Percentiles rank a stretch among this genome's conserved stretches.
Conservation (phyloP, 2,113 vertebrate genomes). For the Dicaeum eximium region DNA sequence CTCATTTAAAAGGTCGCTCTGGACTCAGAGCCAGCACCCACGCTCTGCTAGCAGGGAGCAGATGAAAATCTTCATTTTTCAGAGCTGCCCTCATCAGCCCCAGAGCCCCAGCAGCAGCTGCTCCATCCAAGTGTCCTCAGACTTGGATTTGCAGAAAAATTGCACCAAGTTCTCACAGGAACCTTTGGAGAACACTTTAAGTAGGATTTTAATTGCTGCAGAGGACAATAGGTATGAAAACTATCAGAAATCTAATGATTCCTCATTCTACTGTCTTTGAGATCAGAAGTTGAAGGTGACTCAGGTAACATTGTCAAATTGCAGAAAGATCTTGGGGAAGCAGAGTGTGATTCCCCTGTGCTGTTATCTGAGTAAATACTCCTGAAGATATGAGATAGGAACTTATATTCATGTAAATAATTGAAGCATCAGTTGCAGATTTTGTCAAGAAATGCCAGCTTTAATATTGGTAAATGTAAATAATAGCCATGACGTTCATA, state of each 20-base stretch:
- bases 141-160: background rate
- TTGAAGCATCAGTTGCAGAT: background rate
- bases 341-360: rapidly evolving
- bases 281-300: background rate
- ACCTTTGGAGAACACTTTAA: background rate
- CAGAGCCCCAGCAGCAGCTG: background rate
- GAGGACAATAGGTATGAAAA: background rate
- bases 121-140: rapidly evolving
- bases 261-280: background rate
- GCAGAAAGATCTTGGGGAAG: background rate
- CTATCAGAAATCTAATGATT: background rate
- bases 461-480: background rate
- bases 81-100: background rate
- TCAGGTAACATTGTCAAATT: background rate
- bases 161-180: background rate
- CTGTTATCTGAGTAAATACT: background rate
- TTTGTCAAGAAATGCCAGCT: background rate
- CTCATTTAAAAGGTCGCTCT: background rate
- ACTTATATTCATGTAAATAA: background rate
- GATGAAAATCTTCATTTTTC: background rate
- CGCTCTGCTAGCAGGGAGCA: background rate
- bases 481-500: background rate
- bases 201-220: background rate
- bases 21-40: background rate
- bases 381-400: background rate